These are phyloP conservation scores for Trichosurus vulpecula DNA, from an alignment of 2,797 vertebrate species.

Conservation along the genomic window DNA sequence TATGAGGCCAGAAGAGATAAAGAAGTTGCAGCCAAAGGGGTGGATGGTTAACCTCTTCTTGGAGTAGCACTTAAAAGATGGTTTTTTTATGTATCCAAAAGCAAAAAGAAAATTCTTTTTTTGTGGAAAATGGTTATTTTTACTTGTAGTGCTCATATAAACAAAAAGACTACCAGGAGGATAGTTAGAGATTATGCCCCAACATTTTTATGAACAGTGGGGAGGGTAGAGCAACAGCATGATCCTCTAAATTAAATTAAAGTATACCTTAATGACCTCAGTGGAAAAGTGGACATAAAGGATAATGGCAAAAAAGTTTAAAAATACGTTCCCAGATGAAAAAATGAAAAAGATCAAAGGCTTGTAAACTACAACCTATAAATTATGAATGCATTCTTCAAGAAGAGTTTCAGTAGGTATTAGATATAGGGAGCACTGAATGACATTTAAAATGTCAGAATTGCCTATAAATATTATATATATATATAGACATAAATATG, in stretches of 20 bases:
- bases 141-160: not conserved
- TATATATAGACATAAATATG: not conserved
- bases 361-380: not conserved
- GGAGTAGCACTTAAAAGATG: not conserved
- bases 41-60: not conserved
- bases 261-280: not conserved
- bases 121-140: not conserved
- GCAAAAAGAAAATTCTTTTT: not conserved
- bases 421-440: not conserved
- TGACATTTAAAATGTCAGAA: not conserved
- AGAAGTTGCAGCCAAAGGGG: not conserved
- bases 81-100: not conserved
- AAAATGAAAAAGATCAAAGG: not conserved
- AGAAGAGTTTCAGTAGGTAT: not conserved
- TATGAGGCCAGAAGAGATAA: not conserved
- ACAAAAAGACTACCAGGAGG: not conserved
- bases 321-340: not conserved
- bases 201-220: not conserved
- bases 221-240: not conserved
- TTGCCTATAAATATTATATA: not conserved
- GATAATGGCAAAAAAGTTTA: not conserved
- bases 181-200: not conserved
- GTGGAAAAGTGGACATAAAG: not conserved
- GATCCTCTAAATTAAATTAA: not conserved
- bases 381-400: not conserved